Evolutionary conservation across 2,113 vertebrate species (phyloP).

Genomic region (Merops nubicus): DNA sequence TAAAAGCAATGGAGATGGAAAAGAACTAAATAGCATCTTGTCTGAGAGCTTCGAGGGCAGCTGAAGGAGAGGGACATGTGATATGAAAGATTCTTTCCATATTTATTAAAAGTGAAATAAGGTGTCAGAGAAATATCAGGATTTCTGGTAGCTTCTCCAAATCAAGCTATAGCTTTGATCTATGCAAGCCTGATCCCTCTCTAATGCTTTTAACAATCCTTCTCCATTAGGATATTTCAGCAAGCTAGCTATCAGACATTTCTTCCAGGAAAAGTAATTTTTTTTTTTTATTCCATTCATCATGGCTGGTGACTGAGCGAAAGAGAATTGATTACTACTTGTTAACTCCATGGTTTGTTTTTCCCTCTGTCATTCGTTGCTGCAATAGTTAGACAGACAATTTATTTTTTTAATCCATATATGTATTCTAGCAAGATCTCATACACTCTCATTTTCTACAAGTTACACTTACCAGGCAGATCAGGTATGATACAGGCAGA

Average conservation of each 20-base stretch:
- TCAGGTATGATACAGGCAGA: not conserved
- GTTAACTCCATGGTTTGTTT: not conserved
- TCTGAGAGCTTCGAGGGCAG: not conserved
- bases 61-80: not conserved
- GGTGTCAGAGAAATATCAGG: not conserved
- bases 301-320: not conserved
- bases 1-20: not conserved
- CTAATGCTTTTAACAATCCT: not conserved
- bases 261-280: not conserved
- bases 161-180: not conserved
- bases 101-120: conserved; percentile 11
- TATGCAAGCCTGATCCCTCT: not conserved
- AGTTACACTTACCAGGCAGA: not conserved
- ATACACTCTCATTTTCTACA: not conserved
- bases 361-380: not conserved
- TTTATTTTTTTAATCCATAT: not conserved
- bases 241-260: not conserved
- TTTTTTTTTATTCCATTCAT: not conserved
- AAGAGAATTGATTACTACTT: not conserved
- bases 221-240: not conserved
- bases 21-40: not conserved
- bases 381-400: not conserved
- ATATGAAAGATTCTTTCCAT: not conserved
- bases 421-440: not conserved
- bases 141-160: conserved; percentile 12